These are phyloP conservation scores for Circaetus cinerascens DNA, from an alignment of 2,113 vertebrate species.

Conservation along the genomic window DNA sequence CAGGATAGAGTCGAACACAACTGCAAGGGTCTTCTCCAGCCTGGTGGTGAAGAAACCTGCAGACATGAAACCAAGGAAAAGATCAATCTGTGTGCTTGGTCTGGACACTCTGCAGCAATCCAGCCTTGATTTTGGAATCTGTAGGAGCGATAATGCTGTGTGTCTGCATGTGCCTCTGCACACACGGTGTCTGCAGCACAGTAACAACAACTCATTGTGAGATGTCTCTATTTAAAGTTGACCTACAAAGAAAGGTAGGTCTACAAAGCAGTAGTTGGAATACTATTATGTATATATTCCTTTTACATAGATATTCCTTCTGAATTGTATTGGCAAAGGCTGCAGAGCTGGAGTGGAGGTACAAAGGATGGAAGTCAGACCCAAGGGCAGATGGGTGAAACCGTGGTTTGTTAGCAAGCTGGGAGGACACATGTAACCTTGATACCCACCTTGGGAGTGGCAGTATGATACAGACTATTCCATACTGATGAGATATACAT, in stretches of 20 bases:
- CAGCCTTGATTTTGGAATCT: neutral
- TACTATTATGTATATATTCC: neutral
- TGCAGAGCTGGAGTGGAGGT: neutral
- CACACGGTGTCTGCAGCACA: accelerated
- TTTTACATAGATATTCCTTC: neutral
- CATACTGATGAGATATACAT: accelerated
- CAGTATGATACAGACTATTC: neutral
- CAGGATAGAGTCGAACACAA: neutral
- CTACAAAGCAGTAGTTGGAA: neutral
- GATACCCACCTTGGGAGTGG: neutral
- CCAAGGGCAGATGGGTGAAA: neutral
- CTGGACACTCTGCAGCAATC: neutral
- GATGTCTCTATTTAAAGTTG: neutral
- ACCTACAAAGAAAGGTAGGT: neutral
- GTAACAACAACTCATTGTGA: neutral
- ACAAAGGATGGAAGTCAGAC: neutral
- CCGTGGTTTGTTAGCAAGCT: neutral
- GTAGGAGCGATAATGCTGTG: neutral
- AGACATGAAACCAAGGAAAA: neutral
- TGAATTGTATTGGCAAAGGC: neutral
- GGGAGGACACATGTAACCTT: neutral
- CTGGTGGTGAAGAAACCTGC: neutral
- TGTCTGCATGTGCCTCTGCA: neutral
- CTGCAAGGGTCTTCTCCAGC: neutral
- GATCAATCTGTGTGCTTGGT: neutral